phyloP scores from a whole-genome alignment of 2,888 invertebrate genomes.

The Xylocampa areola region DNA sequence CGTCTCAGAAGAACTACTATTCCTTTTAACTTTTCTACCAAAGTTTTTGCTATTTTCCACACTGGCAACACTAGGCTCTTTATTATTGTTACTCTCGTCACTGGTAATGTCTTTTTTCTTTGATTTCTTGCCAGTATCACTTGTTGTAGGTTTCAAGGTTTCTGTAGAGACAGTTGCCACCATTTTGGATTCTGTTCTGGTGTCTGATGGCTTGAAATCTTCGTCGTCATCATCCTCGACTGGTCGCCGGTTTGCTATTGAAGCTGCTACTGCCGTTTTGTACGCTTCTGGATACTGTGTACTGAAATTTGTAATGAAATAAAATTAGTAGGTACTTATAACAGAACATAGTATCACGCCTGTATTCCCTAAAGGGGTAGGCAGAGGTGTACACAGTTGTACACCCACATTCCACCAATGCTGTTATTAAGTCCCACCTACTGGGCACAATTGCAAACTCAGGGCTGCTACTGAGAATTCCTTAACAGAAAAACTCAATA shows the following conservation, averaged over 20 bases:
- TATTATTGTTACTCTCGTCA: conserved; percentile 68
- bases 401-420: too few relatives aligned
- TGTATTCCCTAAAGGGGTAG: too few relatives aligned
- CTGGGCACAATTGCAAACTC: too few relatives aligned
- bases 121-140: conserved; percentile 69
- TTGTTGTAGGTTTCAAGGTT: conserved; percentile 82
- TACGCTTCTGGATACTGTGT: conserved; percentile 92
- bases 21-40: conserved; percentile 67
- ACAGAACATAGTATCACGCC: too few relatives aligned
- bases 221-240: conserved; percentile 80
- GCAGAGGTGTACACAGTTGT: too few relatives aligned
- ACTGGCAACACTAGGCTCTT: conserved; percentile 74
- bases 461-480: too few relatives aligned
- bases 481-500: too few relatives aligned
- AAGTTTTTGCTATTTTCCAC: conserved; percentile 59
- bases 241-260: conserved; percentile 82
- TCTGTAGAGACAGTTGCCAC: conserved; percentile 85
- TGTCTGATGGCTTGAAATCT: conserved; percentile 71
- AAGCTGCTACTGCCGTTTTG: conserved; percentile 89
- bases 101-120: conserved; percentile 71
- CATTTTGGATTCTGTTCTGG: conserved; percentile 80
- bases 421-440: too few relatives aligned
- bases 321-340: too few relatives aligned
- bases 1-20: conserved; percentile 90
- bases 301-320: conserved; percentile 69